Base-by-base conservation (phyloP, 2,888 invertebrate genomes). In the Athalia cordata region DNA sequence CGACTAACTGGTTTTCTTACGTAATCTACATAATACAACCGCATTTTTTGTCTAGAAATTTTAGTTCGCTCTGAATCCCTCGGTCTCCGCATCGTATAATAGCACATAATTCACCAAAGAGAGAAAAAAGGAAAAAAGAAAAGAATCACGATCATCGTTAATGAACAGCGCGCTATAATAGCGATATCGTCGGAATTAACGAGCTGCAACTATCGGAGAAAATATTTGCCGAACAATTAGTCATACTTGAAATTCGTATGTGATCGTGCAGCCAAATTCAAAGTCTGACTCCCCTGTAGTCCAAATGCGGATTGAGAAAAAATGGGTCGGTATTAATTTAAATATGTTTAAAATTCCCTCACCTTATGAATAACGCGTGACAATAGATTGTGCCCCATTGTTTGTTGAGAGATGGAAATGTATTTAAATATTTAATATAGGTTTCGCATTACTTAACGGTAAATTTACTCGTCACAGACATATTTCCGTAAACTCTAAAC, bases 1-100 rank as follows among this genome's bases (percentile, higher is more conserved):
- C 82, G 47, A 7, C 45, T 59, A 65, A 78, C 64, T 59, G 75
- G 81, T 81, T 83, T 78, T 78, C 80, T 84, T 85, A 86, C 80
- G 80, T 82, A 82, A 86, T 72, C 59, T n/a, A 62, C 67, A 66
- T 66, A 13, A 66, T 79, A 74, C 50, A 55, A 55, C 75, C 50
- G 75, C 62, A 62, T 75, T 75, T 62, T 75, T 62, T 75, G 50
- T 29, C 49, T 64, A 75, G 62, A 75, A 75, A 62, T 75, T 62
- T 62, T 75, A 9, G 29, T 64, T 50, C 59, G 75, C 75, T 75
- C 29, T 52, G 75, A 49, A 64, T 75, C 62, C 49, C 15, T 15
- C 50, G 43, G 5, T 43, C 29, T 43, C 11, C 62, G 29, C 2
- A 29, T 29, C 29, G 2, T 29, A 29, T 29, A 29, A 29, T 29